Evolutionary conservation across 2,113 vertebrate species (phyloP).

Genomic region (Callopanchax toddi): DNA sequence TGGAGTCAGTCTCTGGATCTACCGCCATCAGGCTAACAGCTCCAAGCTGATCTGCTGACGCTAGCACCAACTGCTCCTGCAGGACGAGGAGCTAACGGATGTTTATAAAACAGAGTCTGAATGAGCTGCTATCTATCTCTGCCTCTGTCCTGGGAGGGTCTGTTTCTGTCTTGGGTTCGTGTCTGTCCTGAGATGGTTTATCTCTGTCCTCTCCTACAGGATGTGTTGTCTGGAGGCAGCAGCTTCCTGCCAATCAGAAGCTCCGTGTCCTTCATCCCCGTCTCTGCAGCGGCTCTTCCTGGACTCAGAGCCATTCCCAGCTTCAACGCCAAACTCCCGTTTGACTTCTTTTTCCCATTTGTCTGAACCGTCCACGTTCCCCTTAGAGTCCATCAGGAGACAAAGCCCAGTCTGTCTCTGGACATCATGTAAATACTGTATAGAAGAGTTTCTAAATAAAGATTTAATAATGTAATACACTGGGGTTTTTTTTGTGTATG

Average conservation of each 20-base stretch:
- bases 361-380: constrained; percentile 63
- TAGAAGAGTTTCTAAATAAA: constrained; percentile 1
- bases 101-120: no score
- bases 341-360: constrained; percentile 94
- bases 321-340: constrained; percentile 87
- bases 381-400: no score
- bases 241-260: constrained; percentile 74
- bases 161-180: no score
- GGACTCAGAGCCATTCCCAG: constrained; percentile 87
- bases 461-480: constrained; percentile 34
- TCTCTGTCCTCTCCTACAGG: constrained; percentile 33
- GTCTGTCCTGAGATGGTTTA: no score
- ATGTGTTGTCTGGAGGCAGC: constrained; percentile 37
- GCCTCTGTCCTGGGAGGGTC: no score
- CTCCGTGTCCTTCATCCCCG: constrained; percentile 84
- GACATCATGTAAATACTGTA: constrained; percentile 34
- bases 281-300: constrained; percentile 84
- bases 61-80: no score
- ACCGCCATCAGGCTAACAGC: no score
- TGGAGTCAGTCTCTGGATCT: no score
- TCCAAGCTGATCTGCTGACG: no score
- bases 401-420: background rate
- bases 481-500: no score
- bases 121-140: no score
- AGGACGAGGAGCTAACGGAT: no score